These are phyloP conservation scores for Ceratotherium simum DNA, from an alignment of 2,113 vertebrate species.

Conservation along the genomic window DNA sequence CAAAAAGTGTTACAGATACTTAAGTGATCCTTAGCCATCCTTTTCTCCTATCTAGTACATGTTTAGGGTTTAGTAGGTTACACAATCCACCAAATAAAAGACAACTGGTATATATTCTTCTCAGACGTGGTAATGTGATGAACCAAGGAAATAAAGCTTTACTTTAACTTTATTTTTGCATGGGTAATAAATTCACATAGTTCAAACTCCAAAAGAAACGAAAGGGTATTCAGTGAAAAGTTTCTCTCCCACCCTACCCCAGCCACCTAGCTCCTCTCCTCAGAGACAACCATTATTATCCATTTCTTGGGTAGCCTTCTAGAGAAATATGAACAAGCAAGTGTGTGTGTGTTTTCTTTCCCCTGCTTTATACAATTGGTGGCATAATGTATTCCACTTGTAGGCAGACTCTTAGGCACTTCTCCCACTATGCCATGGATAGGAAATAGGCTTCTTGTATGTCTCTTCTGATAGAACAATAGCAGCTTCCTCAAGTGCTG, in stretches of 20 bases:
- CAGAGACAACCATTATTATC: not conserved
- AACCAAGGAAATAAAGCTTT: not conserved
- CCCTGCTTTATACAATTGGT: not conserved
- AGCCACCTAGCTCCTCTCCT: not conserved
- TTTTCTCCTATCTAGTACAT: not conserved
- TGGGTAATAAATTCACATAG: conserved; percentile 14
- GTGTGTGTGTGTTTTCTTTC: not conserved
- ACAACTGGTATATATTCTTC: not conserved
- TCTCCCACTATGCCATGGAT: not conserved
- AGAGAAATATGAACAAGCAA: not conserved
- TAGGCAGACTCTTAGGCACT: not conserved
- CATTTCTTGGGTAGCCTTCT: conserved; percentile 11
- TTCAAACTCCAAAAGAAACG: conserved; percentile 51
- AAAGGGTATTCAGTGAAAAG: not conserved
- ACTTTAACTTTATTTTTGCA: conserved; percentile 45
- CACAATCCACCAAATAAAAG: conserved; percentile 24
- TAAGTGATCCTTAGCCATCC: conserved; percentile 4
- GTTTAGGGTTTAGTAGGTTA: not conserved
- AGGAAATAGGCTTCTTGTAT: not conserved
- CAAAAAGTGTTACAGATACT: conserved; percentile 55
- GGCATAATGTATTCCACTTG: not conserved
- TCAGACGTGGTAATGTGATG: conserved; percentile 5
- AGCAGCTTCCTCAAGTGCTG: conserved; percentile 22
- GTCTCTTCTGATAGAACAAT: not conserved
- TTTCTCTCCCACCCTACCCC: not conserved